Evolutionary conservation across 2,113 vertebrate genomes (phyloP).

Genomic region (Lepus americanus): DNA sequence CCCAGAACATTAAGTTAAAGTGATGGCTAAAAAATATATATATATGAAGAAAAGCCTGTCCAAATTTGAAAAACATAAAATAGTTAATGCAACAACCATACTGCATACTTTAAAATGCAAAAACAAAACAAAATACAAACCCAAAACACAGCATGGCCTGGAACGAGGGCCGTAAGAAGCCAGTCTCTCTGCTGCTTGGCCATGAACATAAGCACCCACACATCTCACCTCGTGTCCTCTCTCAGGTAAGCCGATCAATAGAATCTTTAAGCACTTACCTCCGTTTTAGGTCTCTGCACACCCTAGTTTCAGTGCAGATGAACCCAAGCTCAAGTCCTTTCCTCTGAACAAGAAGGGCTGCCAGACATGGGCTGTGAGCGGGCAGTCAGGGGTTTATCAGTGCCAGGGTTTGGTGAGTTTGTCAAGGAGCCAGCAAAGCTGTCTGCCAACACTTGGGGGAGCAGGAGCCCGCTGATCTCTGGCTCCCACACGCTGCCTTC

Average conservation of each 20-base stretch:
- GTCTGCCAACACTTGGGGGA: not conserved
- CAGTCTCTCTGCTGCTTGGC: not conserved
- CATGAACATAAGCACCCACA: not conserved
- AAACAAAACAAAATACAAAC: not conserved
- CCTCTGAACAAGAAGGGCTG: not conserved
- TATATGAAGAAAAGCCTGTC: not conserved
- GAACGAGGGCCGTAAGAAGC: not conserved
- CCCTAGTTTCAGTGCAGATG: not conserved
- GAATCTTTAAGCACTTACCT: not conserved
- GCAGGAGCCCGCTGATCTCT: not conserved
- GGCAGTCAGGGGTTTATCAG: not conserved
- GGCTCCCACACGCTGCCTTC: not conserved
- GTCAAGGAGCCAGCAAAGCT: not conserved
- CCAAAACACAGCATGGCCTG: not conserved
- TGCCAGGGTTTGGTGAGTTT: not conserved
- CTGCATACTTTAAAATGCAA: not conserved
- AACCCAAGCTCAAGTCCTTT: not conserved
- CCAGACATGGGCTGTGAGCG: not conserved
- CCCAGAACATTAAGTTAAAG: not conserved
- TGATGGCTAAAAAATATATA: not conserved
- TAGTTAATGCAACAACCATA: not conserved
- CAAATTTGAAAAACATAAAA: not conserved
- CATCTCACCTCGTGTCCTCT: fast-evolving
- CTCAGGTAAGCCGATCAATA: not conserved
- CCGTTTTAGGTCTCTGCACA: not conserved